phyloP scores from a whole-genome alignment of 2,888 invertebrate species.

The Byasa hedistus region DNA sequence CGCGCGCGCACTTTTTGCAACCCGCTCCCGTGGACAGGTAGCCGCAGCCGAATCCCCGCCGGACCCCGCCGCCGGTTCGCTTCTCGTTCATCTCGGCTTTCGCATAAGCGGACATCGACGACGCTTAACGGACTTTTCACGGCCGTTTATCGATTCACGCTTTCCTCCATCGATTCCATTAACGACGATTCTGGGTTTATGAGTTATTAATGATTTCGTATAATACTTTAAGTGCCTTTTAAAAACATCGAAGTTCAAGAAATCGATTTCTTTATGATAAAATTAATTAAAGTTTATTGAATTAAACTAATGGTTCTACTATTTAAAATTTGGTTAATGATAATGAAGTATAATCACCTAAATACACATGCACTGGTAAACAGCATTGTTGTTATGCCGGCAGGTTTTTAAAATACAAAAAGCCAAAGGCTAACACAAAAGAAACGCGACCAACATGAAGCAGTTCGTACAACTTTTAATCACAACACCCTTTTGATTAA shows the following conservation, averaged over 20 bases:
- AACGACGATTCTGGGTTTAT: background rate
- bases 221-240: background rate
- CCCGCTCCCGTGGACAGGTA: slow-evolving; percentile 47
- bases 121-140: slow-evolving; percentile 7
- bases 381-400: too few relatives aligned
- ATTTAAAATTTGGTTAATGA: too few relatives aligned
- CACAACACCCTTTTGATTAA: background rate
- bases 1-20: slow-evolving; percentile 65
- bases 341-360: too few relatives aligned
- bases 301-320: too few relatives aligned
- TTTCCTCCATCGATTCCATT: too few relatives aligned
- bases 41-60: slow-evolving; percentile 35
- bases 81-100: background rate
- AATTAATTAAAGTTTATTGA: too few relatives aligned
- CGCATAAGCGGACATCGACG: slow-evolving; percentile 2
- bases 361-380: too few relatives aligned
- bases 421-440: background rate
- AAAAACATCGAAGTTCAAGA: too few relatives aligned
- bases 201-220: background rate
- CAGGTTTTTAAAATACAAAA: background rate
- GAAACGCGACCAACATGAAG: background rate
- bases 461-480: background rate
- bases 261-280: too few relatives aligned
- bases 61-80: slow-evolving; percentile 20
- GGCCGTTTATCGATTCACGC: slow-evolving; percentile 2